Base-by-base conservation (phyloP, 2,888 invertebrate genomes). In the Zaprionus bogoriensis region DNA sequence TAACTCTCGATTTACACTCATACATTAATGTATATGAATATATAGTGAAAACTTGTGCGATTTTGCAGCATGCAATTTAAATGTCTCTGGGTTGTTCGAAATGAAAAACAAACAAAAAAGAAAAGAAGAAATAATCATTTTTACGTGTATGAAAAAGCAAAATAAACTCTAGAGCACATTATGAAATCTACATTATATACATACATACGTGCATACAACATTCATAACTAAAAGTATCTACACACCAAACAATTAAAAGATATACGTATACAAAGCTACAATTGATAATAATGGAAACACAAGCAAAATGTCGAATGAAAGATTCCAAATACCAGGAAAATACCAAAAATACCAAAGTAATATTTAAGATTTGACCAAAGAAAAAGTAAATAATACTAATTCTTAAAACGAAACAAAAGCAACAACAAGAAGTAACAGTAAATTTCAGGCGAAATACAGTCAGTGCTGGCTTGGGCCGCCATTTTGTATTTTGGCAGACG, bases 281-380 rank as follows among this genome's bases (percentile, higher is more conserved):
- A 60, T 69, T 60, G 61, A 77, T 74, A 71, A 74, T 67, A 65
- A 76, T 42, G 54, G 67, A 53, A 46, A 42, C 36, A 39, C 30
- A 57, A 54, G 63, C 23, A 51, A 32, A 14, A 32, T 32, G n/a
- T n/a, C n/a, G n/a, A n/a, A n/a, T n/a, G n/a, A n/a, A n/a, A n/a
- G n/a, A n/a, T n/a, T n/a, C n/a, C n/a, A n/a, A n/a, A n/a, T n/a
- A n/a, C n/a, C n/a, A n/a, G 14, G 32, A 2, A 32, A 32, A 17
- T 17, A 36, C 14, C 32, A 36, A 54, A 65, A 67, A 65, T 74
- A 65, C 47, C 47, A 55, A 52, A 54, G 2, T 70, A 70, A 61
- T 57, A 51, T 59, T 66, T 82, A 83, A 79, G 78, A 79, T 74
- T 74, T 79, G 74, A 84, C 70, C 72, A 82, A 80, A 67, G 41